Base-by-base conservation (phyloP, 1,140 invertebrate species). In the Drosophila fuyamai region DNA sequence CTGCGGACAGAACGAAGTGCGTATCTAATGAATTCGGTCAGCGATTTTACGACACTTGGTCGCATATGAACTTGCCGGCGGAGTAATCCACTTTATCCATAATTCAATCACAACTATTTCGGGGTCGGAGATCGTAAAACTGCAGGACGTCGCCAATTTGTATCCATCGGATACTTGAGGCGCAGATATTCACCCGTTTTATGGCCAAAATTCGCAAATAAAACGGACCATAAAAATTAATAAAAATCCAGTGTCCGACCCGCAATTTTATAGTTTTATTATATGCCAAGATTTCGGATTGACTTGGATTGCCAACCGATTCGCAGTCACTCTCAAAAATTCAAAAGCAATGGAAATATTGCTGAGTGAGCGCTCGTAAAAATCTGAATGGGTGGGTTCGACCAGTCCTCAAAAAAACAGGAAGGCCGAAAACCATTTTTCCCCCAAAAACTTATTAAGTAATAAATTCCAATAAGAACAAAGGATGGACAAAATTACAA, bases 391-490 rank as follows among this genome's bases (percentile, higher is more conserved):
- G 14, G 44, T 41, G 4, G 56, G 16, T 12, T 12, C 40, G 10
- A 59, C 9, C 16, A 40, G 50, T 10, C 46, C 48, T 23, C 36
- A 18, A 29, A 43, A 56, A 55, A 62, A 23, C 32, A 46, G 29
- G 40, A 47, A 50, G 40, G 40, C 18, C 32, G 41, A 76, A 84
- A 79, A 68, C 71, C 79, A 79, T 81, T 81, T 81, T 66, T 61
- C 53, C 35, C 6, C 13, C 1, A 10, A 70, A 71, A 90, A 84
- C 74, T 89, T 90, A 89, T 89, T 90, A 89, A 89, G 84, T 81
- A 90, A 89, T 89, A 89, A 89, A 89, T 89, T 90, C 85, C 74
- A 83, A 84, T 89, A 81, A 84, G 70, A 90, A 89, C 73, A 88
- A 88, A 36, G 67, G 62, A 16, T 27, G 67, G 40, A 38, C 50